Conservation (phyloP, 2,888 invertebrate species). For the Pycnomerus fuliginosus region DNA sequence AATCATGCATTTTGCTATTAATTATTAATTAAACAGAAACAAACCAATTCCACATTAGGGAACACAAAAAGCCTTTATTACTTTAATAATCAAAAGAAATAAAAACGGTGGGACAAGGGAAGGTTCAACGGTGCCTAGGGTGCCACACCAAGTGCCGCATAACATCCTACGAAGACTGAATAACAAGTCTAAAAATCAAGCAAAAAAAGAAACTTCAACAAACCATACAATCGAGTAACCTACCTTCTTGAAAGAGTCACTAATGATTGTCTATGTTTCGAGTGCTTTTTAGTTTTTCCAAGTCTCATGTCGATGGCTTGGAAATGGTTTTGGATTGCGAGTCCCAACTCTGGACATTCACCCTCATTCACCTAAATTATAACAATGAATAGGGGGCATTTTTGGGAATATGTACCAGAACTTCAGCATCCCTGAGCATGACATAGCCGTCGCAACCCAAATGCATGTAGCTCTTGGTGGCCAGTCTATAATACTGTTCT, state of each 20-base stretch:
- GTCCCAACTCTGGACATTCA: constrained; percentile 79
- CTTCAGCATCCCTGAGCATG: constrained; percentile 71
- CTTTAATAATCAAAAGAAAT: too few relatives aligned
- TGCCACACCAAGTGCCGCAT: too few relatives aligned
- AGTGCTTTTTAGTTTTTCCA: constrained; percentile 68
- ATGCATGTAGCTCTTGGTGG: constrained; percentile 79
- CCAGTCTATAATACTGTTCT: constrained; percentile 72
- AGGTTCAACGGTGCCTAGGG: too few relatives aligned
- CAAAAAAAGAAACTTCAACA: constrained; percentile 6
- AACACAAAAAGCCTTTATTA: too few relatives aligned
- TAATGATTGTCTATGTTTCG: constrained; percentile 82
- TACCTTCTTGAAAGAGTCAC: constrained; percentile 78
- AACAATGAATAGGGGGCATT: constrained; percentile 4
- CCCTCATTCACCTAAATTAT: constrained; percentile 74
- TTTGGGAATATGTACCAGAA: constrained; percentile 61
- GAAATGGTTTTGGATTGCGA: constrained; percentile 88
- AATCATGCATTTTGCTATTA: too few relatives aligned
- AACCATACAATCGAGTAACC: constrained; percentile 11
- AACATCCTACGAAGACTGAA: too few relatives aligned
- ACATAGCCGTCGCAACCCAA: constrained; percentile 84
- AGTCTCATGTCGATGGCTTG: constrained; percentile 78
- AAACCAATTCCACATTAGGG: too few relatives aligned
- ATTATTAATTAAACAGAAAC: too few relatives aligned
- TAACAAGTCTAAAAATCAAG: too few relatives aligned
- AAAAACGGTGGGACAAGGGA: too few relatives aligned